Evolutionary conservation across 2,888 invertebrate genomes (phyloP), one percentile per base, ranked within the genome.

Genomic region (Heliconius charithonia): DNA sequence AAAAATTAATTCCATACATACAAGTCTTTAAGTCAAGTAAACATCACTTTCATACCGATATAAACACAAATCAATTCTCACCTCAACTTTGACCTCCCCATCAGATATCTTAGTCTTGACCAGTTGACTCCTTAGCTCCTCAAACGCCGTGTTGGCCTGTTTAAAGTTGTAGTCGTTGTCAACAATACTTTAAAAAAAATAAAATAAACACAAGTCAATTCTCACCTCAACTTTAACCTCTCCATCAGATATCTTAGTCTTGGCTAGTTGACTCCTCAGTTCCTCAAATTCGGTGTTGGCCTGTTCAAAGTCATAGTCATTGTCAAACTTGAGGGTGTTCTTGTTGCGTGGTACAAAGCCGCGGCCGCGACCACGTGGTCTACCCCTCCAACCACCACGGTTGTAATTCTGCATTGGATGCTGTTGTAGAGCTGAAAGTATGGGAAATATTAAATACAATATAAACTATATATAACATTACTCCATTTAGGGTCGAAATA

Each of bases 131-230:
- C 97, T 97, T 79, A 99, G 95, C 91, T 99, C 98, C 88, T 99
- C 98, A 92, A 99, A 99, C 93, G 99, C 97, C 65, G 98, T 98
- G 92, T 99, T 99, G 79, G 99, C 99, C 91, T 98, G 98, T 93
- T 99, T 99, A 90, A 99, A 99, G 93, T 99, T 99, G 89, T 98
- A 99, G 89, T 99, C 99, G 85, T 97, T 98, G 84, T 99, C 99
- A 51, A 51, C 51, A 51, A 7, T 51, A 6, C 51, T 51, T 51
- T 51, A 19, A 19, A 6, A 51, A 51, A 51, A 51, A 51, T 51
- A 51, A 29, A 37, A 51, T 51, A 51, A 51, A 51, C 51, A 51
- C 6, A 19, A 71, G 13, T 59, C n/a, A 16, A 27, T 25, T 22
- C 72, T 77, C 63, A 93, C 96, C 89, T 96, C 96, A 79, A 91